A percentile compares a stretch with the other conserved stretches of the same genome.
Conservation (phyloP, 2,888 invertebrate species). For the Glyphotaelius pellucidus region DNA sequence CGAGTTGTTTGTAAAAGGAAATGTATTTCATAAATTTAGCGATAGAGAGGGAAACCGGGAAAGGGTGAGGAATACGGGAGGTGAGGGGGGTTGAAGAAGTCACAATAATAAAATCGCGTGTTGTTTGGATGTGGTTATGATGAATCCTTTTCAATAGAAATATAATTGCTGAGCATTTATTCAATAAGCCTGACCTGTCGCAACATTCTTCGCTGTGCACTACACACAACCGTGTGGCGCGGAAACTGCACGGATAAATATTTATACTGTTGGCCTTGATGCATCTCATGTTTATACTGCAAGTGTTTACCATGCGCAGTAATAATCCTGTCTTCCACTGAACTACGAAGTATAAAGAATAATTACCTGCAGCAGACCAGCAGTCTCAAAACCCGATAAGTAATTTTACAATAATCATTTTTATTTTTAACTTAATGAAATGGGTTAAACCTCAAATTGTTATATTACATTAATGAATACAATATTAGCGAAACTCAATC, state of each 20-base stretch:
- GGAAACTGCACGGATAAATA: neutral
- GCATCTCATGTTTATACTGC: neutral
- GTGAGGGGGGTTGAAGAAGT: neutral
- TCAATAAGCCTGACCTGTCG: neutral
- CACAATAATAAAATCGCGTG: neutral
- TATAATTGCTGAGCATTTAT: neutral
- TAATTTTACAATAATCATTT: no score
- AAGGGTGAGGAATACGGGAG: no score
- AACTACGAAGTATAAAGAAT: neutral
- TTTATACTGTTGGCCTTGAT: neutral
- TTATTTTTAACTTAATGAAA: no score
- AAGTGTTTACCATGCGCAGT: neutral
- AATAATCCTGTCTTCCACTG: neutral
- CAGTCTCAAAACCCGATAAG: neutral
- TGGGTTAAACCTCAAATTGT: no score
- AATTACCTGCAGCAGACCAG: no score
- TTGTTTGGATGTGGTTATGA: neutral
- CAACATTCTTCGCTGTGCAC: neutral
- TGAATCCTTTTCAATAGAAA: neutral
- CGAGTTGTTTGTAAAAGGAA: no score
- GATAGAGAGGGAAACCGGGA: no score
- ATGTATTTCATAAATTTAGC: no score
- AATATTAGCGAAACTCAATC: no score
- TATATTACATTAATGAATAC: no score
- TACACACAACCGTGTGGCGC: neutral